Base-by-base conservation (phyloP, 2,113 vertebrate species). In the Amia ocellicauda region DNA sequence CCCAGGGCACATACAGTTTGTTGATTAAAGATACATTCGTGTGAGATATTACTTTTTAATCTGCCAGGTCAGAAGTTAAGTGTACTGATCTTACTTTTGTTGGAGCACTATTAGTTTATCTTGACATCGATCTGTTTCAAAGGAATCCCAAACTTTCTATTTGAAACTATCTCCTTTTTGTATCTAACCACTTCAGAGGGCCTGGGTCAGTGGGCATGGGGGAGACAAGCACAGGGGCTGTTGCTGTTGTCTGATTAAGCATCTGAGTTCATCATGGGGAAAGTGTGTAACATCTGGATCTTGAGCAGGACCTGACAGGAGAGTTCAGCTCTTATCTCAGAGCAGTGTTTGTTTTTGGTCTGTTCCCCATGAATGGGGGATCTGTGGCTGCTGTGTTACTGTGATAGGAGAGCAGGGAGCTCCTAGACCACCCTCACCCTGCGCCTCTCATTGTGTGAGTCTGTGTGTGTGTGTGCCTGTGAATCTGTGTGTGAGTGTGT, bases 301-400 rank as follows among this genome's bases (percentile, higher is more conserved):
- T 16, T 27, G 5, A 11, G 20, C 8, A 52, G 60, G 9, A 29
- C 7, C 27, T 13, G 27, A 31, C 28, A 28, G 60, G 23, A 27
- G n/a, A n/a, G 62, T 56, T 24, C 22, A 26, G 40, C 24, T 55
- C 62, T 43, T 29, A 29, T 26, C 52, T 28, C 22, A 0, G 4
- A 1, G 31, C 16, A 3, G 29, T 26, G 16, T 62, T n/a, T 63
- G 52, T 55, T 59, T 40, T 23, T 16, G 2, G 49, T 8, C 11
- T 27, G 29, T 63, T 54, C 19, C 40, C n/a, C 10, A 26, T 53
- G 52, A 45, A 52, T 52, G 56, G 41, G 56, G 43, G 40, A 24
- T 19, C 49, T 45, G 40, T 29, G n/a, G n/a, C n/a, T n/a, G n/a
- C n/a, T n/a, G n/a, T n/a, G n/a, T n/a, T n/a, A n/a, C n/a, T n/a